Conservation (phyloP, 2,113 vertebrate genomes). For the Felis catus region DNA sequence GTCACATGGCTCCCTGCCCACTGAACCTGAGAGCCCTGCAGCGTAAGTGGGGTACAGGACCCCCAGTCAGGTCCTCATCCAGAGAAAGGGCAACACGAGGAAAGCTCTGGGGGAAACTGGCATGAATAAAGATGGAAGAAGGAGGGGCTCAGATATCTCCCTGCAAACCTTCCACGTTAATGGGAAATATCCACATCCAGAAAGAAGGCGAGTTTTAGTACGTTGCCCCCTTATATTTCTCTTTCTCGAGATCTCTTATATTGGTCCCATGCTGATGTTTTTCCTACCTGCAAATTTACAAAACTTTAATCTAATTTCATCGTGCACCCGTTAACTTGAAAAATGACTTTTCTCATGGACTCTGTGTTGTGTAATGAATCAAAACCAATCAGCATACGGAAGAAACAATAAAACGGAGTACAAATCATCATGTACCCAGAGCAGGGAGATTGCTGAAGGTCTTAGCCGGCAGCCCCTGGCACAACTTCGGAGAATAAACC, state of each 20-base stretch:
- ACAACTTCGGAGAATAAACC: neutral
- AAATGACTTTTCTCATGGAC: constrained; percentile 70
- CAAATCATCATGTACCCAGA: neutral
- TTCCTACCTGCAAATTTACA: constrained; percentile 58
- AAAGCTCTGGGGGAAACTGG: neutral
- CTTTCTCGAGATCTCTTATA: neutral
- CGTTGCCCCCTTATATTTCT: neutral
- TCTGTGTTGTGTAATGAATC: constrained; percentile 52
- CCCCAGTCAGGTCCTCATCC: constrained; percentile 31
- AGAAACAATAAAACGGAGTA: constrained; percentile 8
- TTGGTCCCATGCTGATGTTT: neutral
- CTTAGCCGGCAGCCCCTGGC: neutral
- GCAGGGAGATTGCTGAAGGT: neutral
- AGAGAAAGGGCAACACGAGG: constrained; percentile 49
- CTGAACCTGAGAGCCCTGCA: constrained; percentile 40
- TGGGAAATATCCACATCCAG: neutral
- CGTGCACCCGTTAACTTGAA: constrained; percentile 70
- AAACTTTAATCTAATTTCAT: constrained; percentile 75
- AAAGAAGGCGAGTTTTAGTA: neutral
- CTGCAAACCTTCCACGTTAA: neutral
- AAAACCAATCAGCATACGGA: constrained; percentile 64
- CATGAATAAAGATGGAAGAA: constrained; percentile 21
- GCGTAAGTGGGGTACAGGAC: neutral
- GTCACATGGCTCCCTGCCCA: constrained; percentile 44
- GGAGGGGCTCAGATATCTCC: neutral